Conservation (phyloP, 2,888 invertebrate genomes). For the Pimpla rufipes region DNA sequence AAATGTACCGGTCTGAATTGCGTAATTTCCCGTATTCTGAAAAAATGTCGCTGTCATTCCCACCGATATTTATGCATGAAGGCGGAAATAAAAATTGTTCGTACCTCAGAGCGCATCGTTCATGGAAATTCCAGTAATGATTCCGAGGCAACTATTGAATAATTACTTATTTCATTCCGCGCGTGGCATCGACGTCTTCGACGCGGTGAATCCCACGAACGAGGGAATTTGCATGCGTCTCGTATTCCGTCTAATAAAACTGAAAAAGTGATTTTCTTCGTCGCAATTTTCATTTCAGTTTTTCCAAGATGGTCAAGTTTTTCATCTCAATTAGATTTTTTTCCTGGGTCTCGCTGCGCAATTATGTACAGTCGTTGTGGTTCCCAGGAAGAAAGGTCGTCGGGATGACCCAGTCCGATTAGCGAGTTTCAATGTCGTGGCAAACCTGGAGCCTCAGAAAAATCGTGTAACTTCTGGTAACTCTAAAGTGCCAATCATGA, state of each 20-base stretch:
- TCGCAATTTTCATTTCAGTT: neutral
- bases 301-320: neutral
- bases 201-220: neutral
- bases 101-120: too few relatives aligned
- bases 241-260: neutral
- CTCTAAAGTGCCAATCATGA: too few relatives aligned
- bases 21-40: too few relatives aligned
- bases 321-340: neutral
- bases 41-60: too few relatives aligned
- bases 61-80: too few relatives aligned
- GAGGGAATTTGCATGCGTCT: neutral
- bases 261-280: neutral
- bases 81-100: too few relatives aligned
- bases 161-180: too few relatives aligned
- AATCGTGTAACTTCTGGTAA: too few relatives aligned
- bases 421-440: neutral
- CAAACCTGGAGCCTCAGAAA: too few relatives aligned
- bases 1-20: too few relatives aligned
- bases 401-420: neutral
- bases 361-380: neutral
- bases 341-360: neutral
- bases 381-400: neutral
- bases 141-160: too few relatives aligned
- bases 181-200: neutral
- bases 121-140: neutral